phyloP scores from a whole-genome alignment of 2,888 invertebrate species.

The Trichogramma dendrolimi region DNA sequence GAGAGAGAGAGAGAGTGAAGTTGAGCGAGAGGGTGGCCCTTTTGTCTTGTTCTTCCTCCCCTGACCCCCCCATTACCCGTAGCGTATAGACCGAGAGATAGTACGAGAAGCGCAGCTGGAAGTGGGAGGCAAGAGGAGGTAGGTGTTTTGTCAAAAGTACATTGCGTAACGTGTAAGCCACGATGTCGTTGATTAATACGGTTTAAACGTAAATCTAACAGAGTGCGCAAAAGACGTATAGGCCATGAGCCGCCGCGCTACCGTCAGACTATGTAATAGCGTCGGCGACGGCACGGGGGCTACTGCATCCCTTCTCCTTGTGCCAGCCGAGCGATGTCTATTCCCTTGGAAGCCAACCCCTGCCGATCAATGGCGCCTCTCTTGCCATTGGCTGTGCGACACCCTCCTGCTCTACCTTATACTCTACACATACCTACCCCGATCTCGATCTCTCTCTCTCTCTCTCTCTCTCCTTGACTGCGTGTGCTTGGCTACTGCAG shows the following conservation, averaged over 20 bases:
- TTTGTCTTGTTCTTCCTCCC: too few relatives aligned
- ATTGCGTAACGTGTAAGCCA: constrained; percentile 46
- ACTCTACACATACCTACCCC: too few relatives aligned
- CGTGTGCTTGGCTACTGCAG: neutral
- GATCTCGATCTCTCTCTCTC: too few relatives aligned
- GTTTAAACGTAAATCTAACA: constrained; percentile 54
- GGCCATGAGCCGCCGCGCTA: constrained; percentile 21
- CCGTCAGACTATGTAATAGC: neutral
- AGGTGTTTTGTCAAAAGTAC: too few relatives aligned
- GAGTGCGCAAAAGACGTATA: constrained; percentile 48
- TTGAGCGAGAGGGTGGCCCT: too few relatives aligned
- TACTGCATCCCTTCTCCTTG: neutral
- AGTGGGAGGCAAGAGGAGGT: too few relatives aligned
- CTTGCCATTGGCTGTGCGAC: constrained; percentile 45
- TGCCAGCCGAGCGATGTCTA: constrained; percentile 31
- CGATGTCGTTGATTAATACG: constrained; percentile 54
- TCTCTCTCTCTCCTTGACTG: too few relatives aligned
- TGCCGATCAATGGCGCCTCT: constrained; percentile 53
- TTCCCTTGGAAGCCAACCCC: constrained; percentile 42
- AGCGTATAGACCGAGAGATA: too few relatives aligned
- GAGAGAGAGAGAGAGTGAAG: too few relatives aligned
- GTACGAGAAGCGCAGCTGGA: too few relatives aligned
- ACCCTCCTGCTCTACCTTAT: neutral
- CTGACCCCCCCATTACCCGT: too few relatives aligned
- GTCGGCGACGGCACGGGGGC: neutral